phyloP scores from a whole-genome alignment of 35 echinoderm and acorn worm genomes.

The Heliocidaris tuberculata region DNA sequence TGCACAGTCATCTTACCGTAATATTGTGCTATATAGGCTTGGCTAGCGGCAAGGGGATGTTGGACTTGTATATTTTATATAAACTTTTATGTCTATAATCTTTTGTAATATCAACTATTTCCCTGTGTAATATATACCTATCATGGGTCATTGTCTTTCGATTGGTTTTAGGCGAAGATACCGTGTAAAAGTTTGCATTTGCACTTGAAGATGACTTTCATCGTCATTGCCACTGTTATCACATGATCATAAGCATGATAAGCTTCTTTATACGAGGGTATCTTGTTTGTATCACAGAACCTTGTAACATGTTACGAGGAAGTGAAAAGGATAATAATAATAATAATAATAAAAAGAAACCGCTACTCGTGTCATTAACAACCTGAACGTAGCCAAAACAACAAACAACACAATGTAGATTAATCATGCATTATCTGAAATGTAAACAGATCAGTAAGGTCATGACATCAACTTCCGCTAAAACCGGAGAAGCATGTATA shows the following conservation, averaged over 20 bases:
- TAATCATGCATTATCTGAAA: slow-evolving; percentile 6
- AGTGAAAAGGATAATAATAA: background rate
- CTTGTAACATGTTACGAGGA: background rate
- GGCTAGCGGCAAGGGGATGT: background rate
- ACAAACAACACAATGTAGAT: background rate
- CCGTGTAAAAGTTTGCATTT: background rate
- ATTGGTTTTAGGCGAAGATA: background rate
- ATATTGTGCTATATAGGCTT: background rate
- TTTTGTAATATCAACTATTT: background rate
- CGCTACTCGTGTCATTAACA: background rate
- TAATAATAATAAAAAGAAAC: background rate
- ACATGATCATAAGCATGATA: background rate
- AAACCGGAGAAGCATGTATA: background rate
- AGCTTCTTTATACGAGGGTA: background rate
- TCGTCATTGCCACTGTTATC: background rate
- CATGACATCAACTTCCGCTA: background rate
- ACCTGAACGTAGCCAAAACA: background rate
- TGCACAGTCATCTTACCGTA: too few species aligned
- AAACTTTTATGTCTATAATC: too few species aligned
- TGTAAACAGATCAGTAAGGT: background rate
- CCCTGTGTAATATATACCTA: background rate
- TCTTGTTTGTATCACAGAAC: background rate
- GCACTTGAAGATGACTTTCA: background rate
- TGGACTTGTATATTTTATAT: background rate
- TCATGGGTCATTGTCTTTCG: background rate